phyloP scores from a whole-genome alignment of 2,888 invertebrate genomes.

The Chrysodeixis includens region DNA sequence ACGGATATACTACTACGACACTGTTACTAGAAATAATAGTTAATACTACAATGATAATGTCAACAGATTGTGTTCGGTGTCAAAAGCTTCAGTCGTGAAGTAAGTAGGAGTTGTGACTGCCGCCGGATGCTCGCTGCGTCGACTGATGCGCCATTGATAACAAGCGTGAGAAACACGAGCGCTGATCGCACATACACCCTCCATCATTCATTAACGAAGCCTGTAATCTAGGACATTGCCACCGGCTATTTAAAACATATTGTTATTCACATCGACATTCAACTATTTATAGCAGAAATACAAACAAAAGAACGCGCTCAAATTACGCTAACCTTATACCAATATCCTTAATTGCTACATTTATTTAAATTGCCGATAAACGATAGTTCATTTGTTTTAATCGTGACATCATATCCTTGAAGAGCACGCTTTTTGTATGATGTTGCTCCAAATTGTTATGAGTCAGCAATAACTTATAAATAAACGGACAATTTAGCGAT shows the following conservation, averaged over 20 bases:
- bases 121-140: conserved; percentile 33
- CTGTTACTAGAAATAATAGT: not conserved
- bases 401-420: conserved; percentile 58
- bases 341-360: conserved; percentile 47
- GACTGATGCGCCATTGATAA: conserved; percentile 49
- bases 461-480: conserved; percentile 50
- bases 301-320: conserved; percentile 52
- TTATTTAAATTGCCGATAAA: conserved; percentile 52
- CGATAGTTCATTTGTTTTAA: conserved; percentile 53
- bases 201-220: conserved; percentile 44
- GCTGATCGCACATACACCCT: conserved; percentile 43
- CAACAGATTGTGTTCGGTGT: conserved; percentile 34
- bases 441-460: conserved; percentile 53
- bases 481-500: conserved; percentile 46
- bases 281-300: conserved; percentile 16
- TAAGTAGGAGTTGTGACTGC: conserved; percentile 36
- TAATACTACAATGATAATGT: conserved; percentile 17
- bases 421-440: conserved; percentile 44
- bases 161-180: conserved; percentile 53
- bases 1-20: too few species aligned
- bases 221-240: conserved; percentile 51
- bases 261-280: conserved; percentile 18
- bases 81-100: conserved; percentile 18
- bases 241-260: conserved; percentile 33
- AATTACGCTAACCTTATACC: conserved; percentile 27